Evolutionary conservation across 2,797 vertebrate genomes (phyloP), one percentile per base, ranked within the genome.

Genomic region (Labroides dimidiatus): DNA sequence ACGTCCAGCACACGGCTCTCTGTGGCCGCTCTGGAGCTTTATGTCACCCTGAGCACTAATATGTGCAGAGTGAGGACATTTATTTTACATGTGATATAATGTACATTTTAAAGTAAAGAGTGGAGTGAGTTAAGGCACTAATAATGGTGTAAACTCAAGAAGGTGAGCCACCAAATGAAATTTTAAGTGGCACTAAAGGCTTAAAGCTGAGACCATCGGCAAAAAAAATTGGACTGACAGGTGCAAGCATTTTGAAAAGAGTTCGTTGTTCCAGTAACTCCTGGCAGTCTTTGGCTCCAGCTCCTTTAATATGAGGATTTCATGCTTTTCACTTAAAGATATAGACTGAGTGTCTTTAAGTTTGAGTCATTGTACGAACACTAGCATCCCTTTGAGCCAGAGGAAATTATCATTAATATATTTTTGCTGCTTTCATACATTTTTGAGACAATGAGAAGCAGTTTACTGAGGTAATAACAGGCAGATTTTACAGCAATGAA

Each of bases 31-130:
- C 16, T 49, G 24, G 27, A 21, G 63, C 58, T 78, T 81, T 64
- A 63, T 64, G 51, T 50, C 4, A 2, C 81, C 80, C 58, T 9
- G 8, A 59, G 61, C 64, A 8, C 33, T 24, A 55, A 45, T 61
- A 75, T 57, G 68, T 74, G 77, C 41, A 58, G 53, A 74, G 52
- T 50, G 72, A 67, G 57, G 60, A 71, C 58, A 66, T 73, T 84
- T 78, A 81, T 80, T 77, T 75, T 70, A 67, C 48, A 78, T 52
- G 33, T 56, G 55, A 75, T 66, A 53, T 60, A 62, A 76, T 69
- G 23, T 58, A 51, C 17, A 21, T 48, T 41, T 75, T 75, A 60
- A 75, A 82, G 69, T 64, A 59, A 53, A 78, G 45, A 54, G 43
- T 27, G 17, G 50, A 50, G 39, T 75, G 57, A 72, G 70, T 75